Base-by-base conservation (phyloP, 2,797 vertebrate species). In the Decapterus maruadsi region DNA sequence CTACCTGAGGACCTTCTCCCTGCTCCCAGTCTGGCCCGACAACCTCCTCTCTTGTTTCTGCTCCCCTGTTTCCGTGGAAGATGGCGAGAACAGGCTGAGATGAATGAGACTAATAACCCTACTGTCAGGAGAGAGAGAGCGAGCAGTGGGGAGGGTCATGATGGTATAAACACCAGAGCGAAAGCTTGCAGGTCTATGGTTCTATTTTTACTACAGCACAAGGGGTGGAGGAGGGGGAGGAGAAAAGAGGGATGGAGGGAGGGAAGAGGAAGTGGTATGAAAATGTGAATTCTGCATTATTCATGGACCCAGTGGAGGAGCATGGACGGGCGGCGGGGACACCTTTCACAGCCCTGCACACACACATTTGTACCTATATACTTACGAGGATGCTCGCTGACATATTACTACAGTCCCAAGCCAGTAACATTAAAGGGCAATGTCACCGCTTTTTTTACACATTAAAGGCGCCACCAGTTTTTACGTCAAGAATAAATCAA, bases 251-350 rank as follows among this genome's bases (percentile, higher is more conserved):
- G 75, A 77, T 76, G 78, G 61, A 62, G 70, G 73, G 75, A 78
- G 76, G 68, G 70, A 88, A 80, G 85, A 93, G 86, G 89, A 93
- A 91, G 88, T 81, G 81, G 84, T 82, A 89, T 90, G 88, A 91
- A 91, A 93, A 93, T 93, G 91, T 78, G 82, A 87, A 82, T 71
- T 85, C 80, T 94, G 87, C 89, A 94, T 94, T 92, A 95, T 94
- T 92, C 88, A 94, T 93, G 76, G 82, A 17, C 57, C 80, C 83
- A 59, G 73, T 58, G 77, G 90, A 92, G 86, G 72, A 89, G 88
- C 82, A 64, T 81, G 72, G 75, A 84, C 56, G 48, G 45, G 26
- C 6, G 69, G 62, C 82, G 62, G 78, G 75, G 82, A 75, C 53
- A 65, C 54, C 68, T 59, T 82, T 88, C 83, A 88, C 84, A 81